Evolutionary conservation across 35 echinoderm and acorn worm genomes (phyloP), one percentile per base, ranked within the genome.

Genomic region (Stichopus chloronotus): DNA sequence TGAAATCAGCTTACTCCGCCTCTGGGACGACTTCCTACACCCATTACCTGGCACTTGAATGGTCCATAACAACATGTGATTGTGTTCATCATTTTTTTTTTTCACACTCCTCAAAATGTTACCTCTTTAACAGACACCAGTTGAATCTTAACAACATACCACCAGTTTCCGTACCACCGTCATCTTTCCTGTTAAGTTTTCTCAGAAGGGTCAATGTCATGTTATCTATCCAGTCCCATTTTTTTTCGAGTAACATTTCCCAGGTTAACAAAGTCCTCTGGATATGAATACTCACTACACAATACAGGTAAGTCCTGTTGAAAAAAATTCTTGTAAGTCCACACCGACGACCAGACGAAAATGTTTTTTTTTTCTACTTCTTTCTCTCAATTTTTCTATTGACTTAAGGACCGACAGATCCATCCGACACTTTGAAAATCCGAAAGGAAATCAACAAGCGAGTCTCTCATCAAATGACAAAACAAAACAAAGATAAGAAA

Each of bases 161-260:
- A 85, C 82, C 22, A 85, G 2, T 78, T 58, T 85, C 82, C 8
- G 82, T 55, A 58, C 82, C 82, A 58, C 17, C 13, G 58, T 20
- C 82, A 85, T 57, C 82, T 85, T 83, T 11, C 82, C 52, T 8
- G 82, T 59, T 74, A 19, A 74, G 0, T 20, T 14, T 85, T 85
- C 78, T 81, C 82, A 85, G 17, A 21, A 43, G 30, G 30, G 30
- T 43, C 30, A 43, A 43, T 58, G 57, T 85, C 82, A 21, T 59
- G 58, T 58, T 14, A 85, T 58, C 56, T 85, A 58, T 85, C 30
- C 82, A 85, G 82, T 85, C 82, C 82, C 55, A 78, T 78, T 85
- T 85, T 85, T 85, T 74, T 74, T 20, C 69, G 22, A 74, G 69
- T 74, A 0, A 20, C 19, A 74, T 16, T 19, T 74, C 69, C 13